Evolutionary conservation across 2,113 vertebrate species (phyloP), one percentile per base, ranked within the genome.

Genomic region (Hydrolagus affinis): DNA sequence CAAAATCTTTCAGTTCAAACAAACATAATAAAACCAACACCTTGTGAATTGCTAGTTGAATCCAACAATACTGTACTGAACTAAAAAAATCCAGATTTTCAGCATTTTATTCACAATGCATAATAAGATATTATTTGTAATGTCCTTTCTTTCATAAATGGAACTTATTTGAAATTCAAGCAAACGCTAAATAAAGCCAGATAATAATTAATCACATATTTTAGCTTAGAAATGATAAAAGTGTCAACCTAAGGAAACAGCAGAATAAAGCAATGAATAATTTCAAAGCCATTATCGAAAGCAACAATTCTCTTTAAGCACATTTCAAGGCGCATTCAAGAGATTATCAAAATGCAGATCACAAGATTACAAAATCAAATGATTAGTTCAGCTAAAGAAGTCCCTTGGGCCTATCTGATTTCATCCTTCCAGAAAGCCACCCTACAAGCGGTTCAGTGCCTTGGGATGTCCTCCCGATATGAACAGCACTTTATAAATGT

Each of bases 21-120:
- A 44, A 44, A 44, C 1, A 44, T 44, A 44, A 44, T 44, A 1
- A 44, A 44, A 44, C 6, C 44, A 44, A 44, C 44, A 44, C 44
- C 44, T 44, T 44, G 44, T 44, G 44, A 44, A 44, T 44, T 44
- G 44, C 44, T 44, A 44, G 1, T 44, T 44, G 44, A 44, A 3
- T 44, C 44, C 44, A 44, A 44, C 44, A 44, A 44, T n/a, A n/a
- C n/a, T n/a, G n/a, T n/a, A n/a, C n/a, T n/a, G n/a, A 44, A 44
- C 44, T 44, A 6, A 44, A 44, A 44, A 3, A 44, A 44, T 3
- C 1, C 1, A 44, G 2, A 44, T 44, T 3, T 66, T 83, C 66
- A 68, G 78, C 78, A 83, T 83, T 83, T 83, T 64, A 83, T 83
- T 83, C 19, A 32, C 78, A 30, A 68, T 83, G 23, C 21, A 28